phyloP scores from a whole-genome alignment of 2,113 vertebrate genomes.

The Hippocampus abdominalis region DNA sequence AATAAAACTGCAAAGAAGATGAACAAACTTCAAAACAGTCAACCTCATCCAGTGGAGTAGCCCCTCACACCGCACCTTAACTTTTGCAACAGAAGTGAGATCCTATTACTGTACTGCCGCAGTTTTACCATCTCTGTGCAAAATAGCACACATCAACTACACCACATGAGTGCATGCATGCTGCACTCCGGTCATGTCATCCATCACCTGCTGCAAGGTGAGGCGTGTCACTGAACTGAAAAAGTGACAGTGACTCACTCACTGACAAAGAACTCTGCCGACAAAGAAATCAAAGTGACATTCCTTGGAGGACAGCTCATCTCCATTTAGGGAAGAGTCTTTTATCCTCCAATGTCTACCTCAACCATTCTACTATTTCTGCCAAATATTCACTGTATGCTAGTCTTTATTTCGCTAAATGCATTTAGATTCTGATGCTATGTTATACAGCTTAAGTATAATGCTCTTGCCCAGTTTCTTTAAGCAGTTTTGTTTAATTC shows the following conservation, averaged over 20 bases:
- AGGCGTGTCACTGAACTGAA: constrained; percentile 15
- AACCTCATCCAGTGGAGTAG: not conserved
- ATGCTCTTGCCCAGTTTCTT: not conserved
- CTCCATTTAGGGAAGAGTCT: constrained; percentile 19
- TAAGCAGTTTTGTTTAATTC: not conserved
- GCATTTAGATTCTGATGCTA: not conserved
- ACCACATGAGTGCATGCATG: constrained; percentile 4
- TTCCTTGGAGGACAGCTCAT: constrained; percentile 37
- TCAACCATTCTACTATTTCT: constrained; percentile 1
- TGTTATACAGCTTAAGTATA: not conserved
- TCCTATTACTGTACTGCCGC: not conserved
- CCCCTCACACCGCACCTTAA: constrained; percentile 20
- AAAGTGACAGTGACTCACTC: not conserved
- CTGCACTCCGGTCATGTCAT: constrained; percentile 42
- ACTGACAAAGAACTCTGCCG: constrained; percentile 12
- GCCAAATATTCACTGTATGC: not conserved
- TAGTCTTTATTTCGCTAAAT: not conserved
- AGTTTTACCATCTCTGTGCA: constrained; percentile 4
- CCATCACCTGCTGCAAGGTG: constrained; percentile 17
- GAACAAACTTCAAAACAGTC: not conserved
- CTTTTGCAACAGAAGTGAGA: constrained; percentile 29
- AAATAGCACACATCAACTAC: constrained; percentile 3
- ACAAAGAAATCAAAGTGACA: constrained; percentile 27
- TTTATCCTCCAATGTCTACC: not conserved
- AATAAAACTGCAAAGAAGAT: not conserved